Conservation (phyloP, 2,797 vertebrate species). For the Melanotaenia nigrans region DNA sequence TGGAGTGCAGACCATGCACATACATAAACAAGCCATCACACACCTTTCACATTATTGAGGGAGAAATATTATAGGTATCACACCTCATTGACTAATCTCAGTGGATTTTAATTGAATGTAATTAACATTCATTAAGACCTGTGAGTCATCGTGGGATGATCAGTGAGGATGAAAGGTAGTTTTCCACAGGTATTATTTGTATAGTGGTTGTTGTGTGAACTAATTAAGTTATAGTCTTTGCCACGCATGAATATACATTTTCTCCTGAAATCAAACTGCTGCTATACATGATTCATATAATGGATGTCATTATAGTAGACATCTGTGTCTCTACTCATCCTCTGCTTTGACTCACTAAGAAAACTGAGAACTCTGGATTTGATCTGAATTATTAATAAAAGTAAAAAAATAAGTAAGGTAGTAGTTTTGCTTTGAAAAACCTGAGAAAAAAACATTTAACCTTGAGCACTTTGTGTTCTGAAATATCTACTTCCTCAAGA, state of each 20-base stretch:
- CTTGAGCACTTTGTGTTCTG: slow-evolving; percentile 28
- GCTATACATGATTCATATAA: background rate
- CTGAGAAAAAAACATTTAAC: slow-evolving; percentile 37
- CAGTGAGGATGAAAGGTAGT: slow-evolving; percentile 52
- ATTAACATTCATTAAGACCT: slow-evolving; percentile 61
- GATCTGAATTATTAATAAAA: slow-evolving; percentile 1
- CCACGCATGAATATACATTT: slow-evolving; percentile 24
- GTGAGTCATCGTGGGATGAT: slow-evolving; percentile 46
- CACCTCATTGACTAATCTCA: slow-evolving; percentile 58
- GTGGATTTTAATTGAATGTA: slow-evolving; percentile 50
- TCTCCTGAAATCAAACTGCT: slow-evolving; percentile 9
- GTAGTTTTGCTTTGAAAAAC: slow-evolving; percentile 7
- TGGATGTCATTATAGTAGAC: background rate
- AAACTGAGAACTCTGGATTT: background rate
- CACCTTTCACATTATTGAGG: slow-evolving; percentile 27
- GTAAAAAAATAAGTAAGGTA: slow-evolving; percentile 11
- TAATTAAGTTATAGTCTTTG: slow-evolving; percentile 43
- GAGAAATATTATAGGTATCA: slow-evolving; percentile 49
- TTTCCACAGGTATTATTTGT: slow-evolving; percentile 45
- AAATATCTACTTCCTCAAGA: slow-evolving; percentile 35
- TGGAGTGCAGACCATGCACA: slow-evolving; percentile 16
- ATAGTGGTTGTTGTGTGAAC: slow-evolving; percentile 31
- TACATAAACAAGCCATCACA: slow-evolving; percentile 52
- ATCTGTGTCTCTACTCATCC: background rate
- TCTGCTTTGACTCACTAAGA: background rate